Base-by-base conservation (phyloP, 2,888 invertebrate species). In the Margaritifera margaritifera region DNA sequence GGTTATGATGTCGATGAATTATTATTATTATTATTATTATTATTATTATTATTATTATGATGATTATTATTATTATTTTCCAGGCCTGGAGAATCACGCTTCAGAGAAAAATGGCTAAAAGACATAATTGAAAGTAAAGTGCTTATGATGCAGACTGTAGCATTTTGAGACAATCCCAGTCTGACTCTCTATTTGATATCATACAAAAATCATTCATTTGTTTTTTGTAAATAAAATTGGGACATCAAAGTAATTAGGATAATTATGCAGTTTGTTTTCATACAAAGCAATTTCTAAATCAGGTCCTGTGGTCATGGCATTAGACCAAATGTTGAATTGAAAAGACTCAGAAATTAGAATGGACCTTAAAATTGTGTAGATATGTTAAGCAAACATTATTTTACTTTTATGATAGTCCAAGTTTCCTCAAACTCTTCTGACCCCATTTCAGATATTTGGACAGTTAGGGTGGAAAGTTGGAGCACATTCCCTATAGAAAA, bases 121-220 rank as follows among this genome's bases (percentile, higher is more conserved):
- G 89, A 89, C 72, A 87, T 90, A 25, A 89, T 90, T 50, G 88
- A 89, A 68, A 88, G 84, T 69, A 90, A 90, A 80, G 86, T 87
- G 2, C 70, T 85, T 62, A 77, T 89, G 80, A 85, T 89, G 80
- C 79, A 84, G 54, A 71, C 80, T 22, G 81, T 88, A 6, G 78
- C 82, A 50, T 88, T 88, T 71, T 88, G 69, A 80, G 50, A 55
- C 11, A 42, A 42, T 42, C 42, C 42, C 11, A 15, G 20, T n/a
- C 6, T n/a, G 51, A 24, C n/a, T 20, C 19, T 25, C 18, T 11
- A 62, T 25, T 5, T 52, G 6, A 1, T 19, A 0, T 19, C 4
- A 19, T 20, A 27, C n/a, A n/a, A 20, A 11, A n/a, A 25, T 20
- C 25, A 59, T 11, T 19, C 20, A 59, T 59, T 58, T 58, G 3